phyloP scores from a whole-genome alignment of 37 sponge, comb jelly and placozoan species.

The Ephydatia muelleri region DNA sequence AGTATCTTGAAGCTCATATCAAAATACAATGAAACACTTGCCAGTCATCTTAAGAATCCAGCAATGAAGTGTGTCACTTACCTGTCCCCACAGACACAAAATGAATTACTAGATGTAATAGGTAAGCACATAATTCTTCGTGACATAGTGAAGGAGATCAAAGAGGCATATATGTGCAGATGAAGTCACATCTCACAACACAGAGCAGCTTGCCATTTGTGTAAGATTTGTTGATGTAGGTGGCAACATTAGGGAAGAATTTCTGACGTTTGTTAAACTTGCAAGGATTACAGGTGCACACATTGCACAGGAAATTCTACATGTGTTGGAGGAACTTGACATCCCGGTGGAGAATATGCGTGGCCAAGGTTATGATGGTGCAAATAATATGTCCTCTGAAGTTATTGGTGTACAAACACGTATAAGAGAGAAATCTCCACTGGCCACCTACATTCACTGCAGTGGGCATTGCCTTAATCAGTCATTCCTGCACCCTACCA shows the following conservation, averaged over 20 bases:
- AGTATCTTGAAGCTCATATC: conserved; percentile 9
- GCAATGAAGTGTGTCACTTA: conserved; percentile 14
- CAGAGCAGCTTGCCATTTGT: conserved; percentile 34
- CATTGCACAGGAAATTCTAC: neutral
- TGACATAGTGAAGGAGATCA: neutral
- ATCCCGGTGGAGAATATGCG: conserved; percentile 27
- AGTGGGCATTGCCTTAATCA: conserved; percentile 56
- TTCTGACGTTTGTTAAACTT: neutral
- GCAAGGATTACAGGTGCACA: conserved; percentile 2
- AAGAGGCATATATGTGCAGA: neutral
- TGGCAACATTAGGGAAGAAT: conserved; percentile 11
- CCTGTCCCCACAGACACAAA: conserved; percentile 1
- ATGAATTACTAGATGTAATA: neutral
- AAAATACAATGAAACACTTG: neutral
- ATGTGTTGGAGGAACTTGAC: conserved; percentile 24
- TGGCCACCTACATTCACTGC: conserved; percentile 61
- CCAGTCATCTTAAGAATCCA: conserved; percentile 5
- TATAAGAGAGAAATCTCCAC: conserved; percentile 34
- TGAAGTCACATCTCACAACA: conserved; percentile 52
- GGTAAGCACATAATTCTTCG: conserved; percentile 4
- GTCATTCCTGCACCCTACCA: conserved; percentile 46
- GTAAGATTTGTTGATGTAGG: conserved; percentile 30
- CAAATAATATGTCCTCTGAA: conserved; percentile 26
- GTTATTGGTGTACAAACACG: conserved; percentile 48
- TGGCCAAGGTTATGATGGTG: conserved; percentile 63